Conservation (phyloP, 2,888 invertebrate species). For the Muschampia plurimacula region DNA sequence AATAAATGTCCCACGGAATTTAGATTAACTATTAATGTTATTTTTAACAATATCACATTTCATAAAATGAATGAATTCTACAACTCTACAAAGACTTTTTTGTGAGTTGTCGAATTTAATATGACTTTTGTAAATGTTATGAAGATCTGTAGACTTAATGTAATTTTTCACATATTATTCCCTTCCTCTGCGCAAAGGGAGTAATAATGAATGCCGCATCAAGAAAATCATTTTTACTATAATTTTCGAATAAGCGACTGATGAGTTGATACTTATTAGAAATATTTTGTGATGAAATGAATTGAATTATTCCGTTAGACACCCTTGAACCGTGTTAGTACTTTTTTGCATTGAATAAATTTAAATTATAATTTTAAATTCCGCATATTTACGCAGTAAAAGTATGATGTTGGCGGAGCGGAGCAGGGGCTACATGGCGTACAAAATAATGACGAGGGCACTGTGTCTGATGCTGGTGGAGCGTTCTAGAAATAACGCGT, state of each 20-base stretch:
- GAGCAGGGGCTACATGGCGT: constrained; percentile 76
- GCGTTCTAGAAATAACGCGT: constrained; percentile 71
- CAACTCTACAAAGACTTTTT: too few relatives aligned
- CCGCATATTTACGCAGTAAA: constrained; percentile 83
- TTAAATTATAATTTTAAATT: constrained; percentile 38
- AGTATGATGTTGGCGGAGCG: constrained; percentile 68
- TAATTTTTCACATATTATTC: too few relatives aligned
- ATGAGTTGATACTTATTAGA: not conserved
- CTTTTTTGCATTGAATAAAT: constrained; percentile 11
- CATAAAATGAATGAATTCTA: too few relatives aligned
- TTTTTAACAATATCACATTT: too few relatives aligned
- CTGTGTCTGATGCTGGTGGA: constrained; percentile 69
- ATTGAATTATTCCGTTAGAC: constrained; percentile 13
- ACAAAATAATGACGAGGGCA: constrained; percentile 80
- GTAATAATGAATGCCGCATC: too few relatives aligned
- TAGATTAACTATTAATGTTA: not conserved
- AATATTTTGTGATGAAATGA: not conserved
- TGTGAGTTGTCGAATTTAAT: too few relatives aligned
- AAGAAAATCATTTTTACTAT: too few relatives aligned
- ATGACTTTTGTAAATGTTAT: too few relatives aligned
- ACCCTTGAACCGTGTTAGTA: constrained; percentile 19
- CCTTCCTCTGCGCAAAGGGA: too few relatives aligned
- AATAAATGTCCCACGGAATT: constrained; percentile 1
- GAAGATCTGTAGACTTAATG: too few relatives aligned
- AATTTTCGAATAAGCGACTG: not conserved